Evolutionary conservation across 2,888 invertebrate genomes (phyloP).

Genomic region (Hirtodrosophila alboralis): DNA sequence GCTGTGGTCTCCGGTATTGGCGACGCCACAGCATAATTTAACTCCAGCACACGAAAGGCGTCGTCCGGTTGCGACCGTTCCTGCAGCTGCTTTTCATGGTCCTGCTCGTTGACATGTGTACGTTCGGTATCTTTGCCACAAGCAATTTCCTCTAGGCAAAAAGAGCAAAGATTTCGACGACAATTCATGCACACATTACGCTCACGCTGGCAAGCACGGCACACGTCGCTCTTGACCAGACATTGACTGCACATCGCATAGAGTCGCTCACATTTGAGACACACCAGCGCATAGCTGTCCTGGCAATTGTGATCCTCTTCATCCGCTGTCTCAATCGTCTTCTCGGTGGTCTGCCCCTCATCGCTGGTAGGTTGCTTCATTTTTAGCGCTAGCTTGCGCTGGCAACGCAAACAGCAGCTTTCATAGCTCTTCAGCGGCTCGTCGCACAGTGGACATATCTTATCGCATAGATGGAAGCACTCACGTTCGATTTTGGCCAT

Average conservation of each 20-base stretch:
- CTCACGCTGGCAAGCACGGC: slow-evolving; percentile 78
- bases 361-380: slow-evolving; percentile 46
- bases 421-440: slow-evolving; percentile 79
- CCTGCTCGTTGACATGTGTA: slow-evolving; percentile 69
- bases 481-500: slow-evolving; percentile 73
- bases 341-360: slow-evolving; percentile 5
- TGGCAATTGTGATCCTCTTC: slow-evolving; percentile 37
- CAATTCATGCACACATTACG: slow-evolving; percentile 82
- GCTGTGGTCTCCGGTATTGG: slow-evolving; percentile 33
- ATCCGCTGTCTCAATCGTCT: slow-evolving; percentile 26
- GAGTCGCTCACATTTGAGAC: slow-evolving; percentile 79
- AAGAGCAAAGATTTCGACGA: slow-evolving; percentile 78
- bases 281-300: slow-evolving; percentile 76
- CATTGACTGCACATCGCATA: slow-evolving; percentile 79
- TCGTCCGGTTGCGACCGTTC: slow-evolving; percentile 17
- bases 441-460: slow-evolving; percentile 81
- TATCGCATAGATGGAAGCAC: slow-evolving; percentile 81
- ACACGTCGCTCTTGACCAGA: slow-evolving; percentile 72
- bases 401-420: slow-evolving; percentile 81
- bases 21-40: slow-evolving; percentile 46
- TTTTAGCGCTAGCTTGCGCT: slow-evolving; percentile 72
- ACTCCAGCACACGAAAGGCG: slow-evolving; percentile 63
- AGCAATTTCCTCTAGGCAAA: slow-evolving; percentile 81
- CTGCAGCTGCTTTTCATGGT: slow-evolving; percentile 7
- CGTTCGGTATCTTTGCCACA: slow-evolving; percentile 70